A percentile compares a stretch with the other conserved stretches of the same genome.
Conservation (phyloP, 23 tunicate species). For the Clavelina lepadiformis region DNA sequence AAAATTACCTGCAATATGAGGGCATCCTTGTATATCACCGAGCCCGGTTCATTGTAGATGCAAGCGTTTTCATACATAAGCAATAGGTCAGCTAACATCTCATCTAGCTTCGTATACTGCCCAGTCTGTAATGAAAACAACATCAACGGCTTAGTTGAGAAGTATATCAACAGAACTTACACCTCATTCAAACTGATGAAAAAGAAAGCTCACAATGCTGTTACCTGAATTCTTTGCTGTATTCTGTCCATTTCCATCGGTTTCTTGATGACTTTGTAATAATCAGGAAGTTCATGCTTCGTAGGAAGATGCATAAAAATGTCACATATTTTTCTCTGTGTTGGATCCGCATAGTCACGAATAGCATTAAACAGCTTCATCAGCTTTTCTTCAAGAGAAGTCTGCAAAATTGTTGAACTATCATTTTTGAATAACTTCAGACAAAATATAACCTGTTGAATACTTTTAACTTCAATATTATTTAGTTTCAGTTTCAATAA, state of each 20-base stretch:
- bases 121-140: conserved; percentile 18
- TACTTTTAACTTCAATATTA: neutral
- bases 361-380: conserved; percentile 39
- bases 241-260: conserved; percentile 97
- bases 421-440: no score
- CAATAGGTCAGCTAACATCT: conserved; percentile 86
- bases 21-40: conserved; percentile 95
- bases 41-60: conserved; percentile 96
- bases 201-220: neutral
- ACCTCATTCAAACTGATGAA: neutral
- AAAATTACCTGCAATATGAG: conserved; percentile 79
- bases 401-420: no score
- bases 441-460: no score
- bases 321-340: conserved; percentile 73
- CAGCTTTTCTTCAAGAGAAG: conserved; percentile 48
- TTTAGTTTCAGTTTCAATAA: neutral
- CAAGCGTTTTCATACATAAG: conserved; percentile 98
- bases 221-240: conserved; percentile 72
- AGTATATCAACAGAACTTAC: neutral
- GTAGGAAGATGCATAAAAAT: conserved; percentile 89
- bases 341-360: conserved; percentile 64
- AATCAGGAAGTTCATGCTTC: conserved; percentile 92
- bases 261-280: conserved; percentile 90
- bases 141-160: no score
- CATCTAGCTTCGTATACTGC: conserved; percentile 71